Conservation (phyloP, 2,888 invertebrate species). For the Erebia ligea region DNA sequence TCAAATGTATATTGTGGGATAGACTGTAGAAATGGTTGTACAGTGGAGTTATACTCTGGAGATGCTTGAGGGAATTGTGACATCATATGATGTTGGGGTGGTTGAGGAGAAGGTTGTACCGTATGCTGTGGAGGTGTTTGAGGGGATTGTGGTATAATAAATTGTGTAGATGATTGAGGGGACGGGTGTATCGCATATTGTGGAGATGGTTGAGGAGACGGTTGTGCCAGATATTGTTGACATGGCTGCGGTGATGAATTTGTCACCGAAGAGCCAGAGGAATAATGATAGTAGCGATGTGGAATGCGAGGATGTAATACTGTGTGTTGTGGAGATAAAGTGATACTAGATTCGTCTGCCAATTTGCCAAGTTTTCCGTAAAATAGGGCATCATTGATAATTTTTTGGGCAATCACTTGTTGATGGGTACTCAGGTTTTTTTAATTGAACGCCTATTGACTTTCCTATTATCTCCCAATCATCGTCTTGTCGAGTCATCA, state of each 20-base stretch:
- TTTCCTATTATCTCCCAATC: background rate
- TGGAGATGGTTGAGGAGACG: slow-evolving; percentile 4
- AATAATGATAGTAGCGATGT: background rate
- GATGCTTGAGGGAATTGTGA: slow-evolving; percentile 4
- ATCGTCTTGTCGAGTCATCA: background rate
- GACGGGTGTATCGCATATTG: slow-evolving; percentile 4
- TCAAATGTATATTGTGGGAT: slow-evolving; percentile 4
- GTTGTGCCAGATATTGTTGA: slow-evolving; percentile 4
- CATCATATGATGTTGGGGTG: slow-evolving; percentile 1
- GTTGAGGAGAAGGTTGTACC: slow-evolving; percentile 2
- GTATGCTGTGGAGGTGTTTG: slow-evolving; percentile 4
- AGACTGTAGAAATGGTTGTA: slow-evolving; percentile 2
- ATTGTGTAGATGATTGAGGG: slow-evolving; percentile 3
- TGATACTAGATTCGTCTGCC: no score
- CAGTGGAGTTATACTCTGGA: slow-evolving; percentile 4
- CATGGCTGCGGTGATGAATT: slow-evolving; percentile 4
- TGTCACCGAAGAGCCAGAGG: slow-evolving; percentile 2
- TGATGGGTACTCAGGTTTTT: no score
- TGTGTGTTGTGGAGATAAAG: no score
- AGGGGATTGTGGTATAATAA: slow-evolving; percentile 3
- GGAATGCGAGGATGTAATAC: no score
- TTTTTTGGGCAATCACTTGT: no score
- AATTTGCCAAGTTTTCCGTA: no score
- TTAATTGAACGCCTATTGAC: background rate
- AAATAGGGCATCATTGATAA: no score